phyloP scores from a whole-genome alignment of 2,888 invertebrate genomes.

The Andricus quercusramuli region DNA sequence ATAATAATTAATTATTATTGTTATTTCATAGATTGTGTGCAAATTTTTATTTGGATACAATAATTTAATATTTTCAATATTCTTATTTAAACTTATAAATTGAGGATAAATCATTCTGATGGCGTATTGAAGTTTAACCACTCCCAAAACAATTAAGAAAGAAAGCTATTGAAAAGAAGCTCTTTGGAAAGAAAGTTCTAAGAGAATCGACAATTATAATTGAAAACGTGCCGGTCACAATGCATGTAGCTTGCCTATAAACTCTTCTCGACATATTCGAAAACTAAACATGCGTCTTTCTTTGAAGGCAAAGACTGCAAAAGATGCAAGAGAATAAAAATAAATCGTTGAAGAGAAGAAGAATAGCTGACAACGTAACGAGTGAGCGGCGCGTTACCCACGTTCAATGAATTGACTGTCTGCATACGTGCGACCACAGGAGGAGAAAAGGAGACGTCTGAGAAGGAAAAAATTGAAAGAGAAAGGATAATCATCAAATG shows the following conservation, averaged over 20 bases:
- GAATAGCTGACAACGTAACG: constrained; percentile 51
- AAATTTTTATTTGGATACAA: too few relatives aligned
- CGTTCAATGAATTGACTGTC: constrained; percentile 64
- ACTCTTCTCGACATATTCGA: neutral
- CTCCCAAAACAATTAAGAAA: neutral
- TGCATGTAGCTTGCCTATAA: constrained; percentile 7
- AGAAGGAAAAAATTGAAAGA: constrained; percentile 43
- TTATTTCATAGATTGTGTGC: too few relatives aligned
- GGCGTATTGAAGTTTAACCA: too few relatives aligned
- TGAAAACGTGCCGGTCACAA: constrained; percentile 13
- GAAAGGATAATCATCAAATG: constrained; percentile 42
- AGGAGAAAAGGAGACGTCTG: constrained; percentile 55
- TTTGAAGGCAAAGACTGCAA: neutral
- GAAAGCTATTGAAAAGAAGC: neutral
- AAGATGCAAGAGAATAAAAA: constrained; percentile 14
- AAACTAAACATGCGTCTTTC: neutral
- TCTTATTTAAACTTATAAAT: too few relatives aligned
- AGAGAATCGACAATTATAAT: neutral
- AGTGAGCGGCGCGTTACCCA: constrained; percentile 62
- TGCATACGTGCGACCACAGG: constrained; percentile 65
- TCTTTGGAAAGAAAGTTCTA: neutral
- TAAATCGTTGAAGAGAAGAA: neutral
- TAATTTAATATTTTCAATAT: too few relatives aligned
- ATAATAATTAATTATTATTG: too few relatives aligned
- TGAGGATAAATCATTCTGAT: too few relatives aligned